These are phyloP conservation scores for Melitaea athalia DNA, from an alignment of 2,888 invertebrate genomes.

Conservation along the genomic window DNA sequence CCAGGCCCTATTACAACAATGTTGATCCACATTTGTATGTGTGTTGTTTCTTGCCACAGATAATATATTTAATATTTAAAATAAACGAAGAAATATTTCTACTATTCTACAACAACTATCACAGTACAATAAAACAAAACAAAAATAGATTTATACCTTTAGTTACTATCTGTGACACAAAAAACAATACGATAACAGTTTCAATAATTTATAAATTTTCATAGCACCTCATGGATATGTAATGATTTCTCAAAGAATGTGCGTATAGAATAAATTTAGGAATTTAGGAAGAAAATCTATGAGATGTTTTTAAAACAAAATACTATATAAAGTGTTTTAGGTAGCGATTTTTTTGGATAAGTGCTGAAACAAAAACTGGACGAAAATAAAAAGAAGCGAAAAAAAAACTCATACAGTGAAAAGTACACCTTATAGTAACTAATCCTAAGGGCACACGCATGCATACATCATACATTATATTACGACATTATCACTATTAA, in stretches of 20 bases:
- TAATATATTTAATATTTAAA: not conserved
- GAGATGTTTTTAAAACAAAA: conserved; percentile 10
- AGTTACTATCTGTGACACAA: not conserved
- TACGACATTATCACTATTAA: conserved; percentile 3
- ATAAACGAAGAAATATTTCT: not conserved
- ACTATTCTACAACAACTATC: no score
- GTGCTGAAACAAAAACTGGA: conserved; percentile 26
- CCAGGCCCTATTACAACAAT: not conserved
- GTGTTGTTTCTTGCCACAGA: conserved; percentile 6
- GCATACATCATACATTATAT: conserved; percentile 29
- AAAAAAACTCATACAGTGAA: conserved; percentile 12
- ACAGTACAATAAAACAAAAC: no score
- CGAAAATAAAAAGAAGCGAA: conserved; percentile 22
- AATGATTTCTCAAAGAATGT: not conserved
- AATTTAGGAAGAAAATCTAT: conserved; percentile 9
- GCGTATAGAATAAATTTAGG: not conserved
- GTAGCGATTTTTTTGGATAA: conserved; percentile 23
- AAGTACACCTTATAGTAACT: conserved; percentile 14
- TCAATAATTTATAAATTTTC: not conserved
- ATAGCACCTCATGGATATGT: conserved; percentile 1
- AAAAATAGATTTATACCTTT: not conserved
- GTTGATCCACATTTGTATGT: not conserved
- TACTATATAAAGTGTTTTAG: not conserved
- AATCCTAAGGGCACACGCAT: conserved; percentile 32
- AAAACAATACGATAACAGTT: not conserved